phyloP scores from a whole-genome alignment of 2,888 invertebrate species.

The Acleris cristana region DNA sequence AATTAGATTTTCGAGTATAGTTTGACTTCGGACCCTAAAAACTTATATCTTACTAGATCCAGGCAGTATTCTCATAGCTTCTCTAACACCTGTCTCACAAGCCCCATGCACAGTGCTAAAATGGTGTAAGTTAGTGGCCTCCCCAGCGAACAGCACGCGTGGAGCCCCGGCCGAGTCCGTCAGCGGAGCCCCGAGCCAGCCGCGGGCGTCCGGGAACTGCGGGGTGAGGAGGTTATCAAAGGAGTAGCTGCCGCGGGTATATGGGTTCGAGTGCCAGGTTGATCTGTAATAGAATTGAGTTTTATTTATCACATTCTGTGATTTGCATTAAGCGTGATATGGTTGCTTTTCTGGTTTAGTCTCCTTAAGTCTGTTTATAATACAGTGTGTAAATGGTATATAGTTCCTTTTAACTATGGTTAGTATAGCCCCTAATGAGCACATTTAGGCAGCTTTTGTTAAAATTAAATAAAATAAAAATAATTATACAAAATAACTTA shows the following conservation, averaged over 20 bases:
- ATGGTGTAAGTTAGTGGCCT: conserved; percentile 81
- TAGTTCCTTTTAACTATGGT: too few species aligned
- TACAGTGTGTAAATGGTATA: too few species aligned
- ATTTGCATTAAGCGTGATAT: not conserved
- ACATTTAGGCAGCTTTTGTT: too few species aligned
- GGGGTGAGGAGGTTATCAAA: conserved; percentile 83
- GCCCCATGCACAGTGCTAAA: conserved; percentile 91
- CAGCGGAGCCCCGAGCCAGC: conserved; percentile 84
- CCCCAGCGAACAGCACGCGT: conserved; percentile 84
- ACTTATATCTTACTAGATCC: conserved; percentile 19
- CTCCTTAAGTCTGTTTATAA: too few species aligned
- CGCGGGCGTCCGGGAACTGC: conserved; percentile 70
- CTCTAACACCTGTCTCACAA: conserved; percentile 86
- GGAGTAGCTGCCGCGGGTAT: conserved; percentile 89
- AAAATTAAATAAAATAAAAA: too few species aligned
- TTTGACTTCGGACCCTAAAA: too few species aligned
- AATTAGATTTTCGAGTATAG: too few species aligned
- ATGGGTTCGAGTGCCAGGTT: conserved; percentile 86
- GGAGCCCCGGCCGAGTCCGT: conserved; percentile 67
- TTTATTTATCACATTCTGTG: not conserved
- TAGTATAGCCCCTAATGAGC: too few species aligned
- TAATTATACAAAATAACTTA: too few species aligned
- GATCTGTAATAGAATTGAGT: conserved; percentile 75
- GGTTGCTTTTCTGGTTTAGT: too few species aligned
- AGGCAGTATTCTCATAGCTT: conserved; percentile 73